Percentiles rank a stretch among this genome's conserved stretches.
These are phyloP conservation scores for Cyphotilapia sp. DNA, from an alignment of 2,113 vertebrate species.

Conservation along the genomic window DNA sequence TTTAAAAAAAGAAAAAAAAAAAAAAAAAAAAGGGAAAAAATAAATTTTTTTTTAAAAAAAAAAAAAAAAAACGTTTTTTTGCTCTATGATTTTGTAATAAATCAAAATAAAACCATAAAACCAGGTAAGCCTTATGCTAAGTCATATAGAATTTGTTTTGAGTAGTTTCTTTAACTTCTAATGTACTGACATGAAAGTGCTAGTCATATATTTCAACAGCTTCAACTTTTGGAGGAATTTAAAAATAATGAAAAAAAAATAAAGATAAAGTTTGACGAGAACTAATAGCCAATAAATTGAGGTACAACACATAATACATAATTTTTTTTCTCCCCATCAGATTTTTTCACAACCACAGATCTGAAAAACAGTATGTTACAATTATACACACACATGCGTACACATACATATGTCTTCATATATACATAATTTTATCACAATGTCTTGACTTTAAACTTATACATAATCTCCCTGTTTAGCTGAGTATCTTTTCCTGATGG, in stretches of 20 bases:
- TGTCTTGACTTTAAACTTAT: neutral
- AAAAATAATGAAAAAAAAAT: fast-evolving
- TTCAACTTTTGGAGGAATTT: neutral
- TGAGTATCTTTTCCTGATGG: neutral
- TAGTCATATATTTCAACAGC: neutral
- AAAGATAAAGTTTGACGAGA: neutral
- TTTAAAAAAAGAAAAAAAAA: too few species aligned
- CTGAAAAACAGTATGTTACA: neutral
- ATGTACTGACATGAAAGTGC: neutral
- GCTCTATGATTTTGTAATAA: neutral
- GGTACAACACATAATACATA: neutral
- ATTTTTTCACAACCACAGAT: neutral
- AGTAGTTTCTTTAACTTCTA: neutral
- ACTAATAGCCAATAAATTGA: neutral
- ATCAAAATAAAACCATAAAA: neutral
- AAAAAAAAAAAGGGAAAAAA: too few species aligned
- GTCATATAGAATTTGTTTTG: neutral
- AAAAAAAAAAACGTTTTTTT: fast-evolving
- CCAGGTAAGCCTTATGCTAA: neutral
- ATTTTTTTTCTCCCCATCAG: neutral
- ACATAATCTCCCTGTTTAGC: neutral
- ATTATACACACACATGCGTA: neutral
- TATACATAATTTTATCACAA: neutral
- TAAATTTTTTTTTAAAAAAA: neutral
- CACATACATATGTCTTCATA: neutral